phyloP scores from a whole-genome alignment of 2,113 vertebrate genomes.

The Percopsis transmontana region DNA sequence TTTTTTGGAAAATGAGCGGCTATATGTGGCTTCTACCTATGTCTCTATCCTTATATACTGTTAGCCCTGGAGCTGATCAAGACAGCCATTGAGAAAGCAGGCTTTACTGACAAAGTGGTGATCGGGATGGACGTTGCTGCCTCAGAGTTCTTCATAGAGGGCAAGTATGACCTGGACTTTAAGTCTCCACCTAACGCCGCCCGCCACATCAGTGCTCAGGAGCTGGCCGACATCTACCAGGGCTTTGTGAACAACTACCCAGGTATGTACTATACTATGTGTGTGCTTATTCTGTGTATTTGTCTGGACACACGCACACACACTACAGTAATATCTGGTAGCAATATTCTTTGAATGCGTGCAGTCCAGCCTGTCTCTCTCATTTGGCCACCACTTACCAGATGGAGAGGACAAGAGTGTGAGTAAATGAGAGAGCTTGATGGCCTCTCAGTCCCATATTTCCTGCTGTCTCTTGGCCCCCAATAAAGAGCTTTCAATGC shows the following conservation, averaged over 20 bases:
- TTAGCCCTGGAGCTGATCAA: slow-evolving; percentile 90
- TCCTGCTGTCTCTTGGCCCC: slow-evolving; percentile 22
- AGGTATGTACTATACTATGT: slow-evolving; percentile 73
- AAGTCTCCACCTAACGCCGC: slow-evolving; percentile 88
- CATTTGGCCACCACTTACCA: slow-evolving; percentile 11
- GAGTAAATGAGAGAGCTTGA: slow-evolving; percentile 14
- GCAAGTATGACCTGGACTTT: slow-evolving; percentile 93
- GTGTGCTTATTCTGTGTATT: neutral
- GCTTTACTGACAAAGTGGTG: slow-evolving; percentile 93
- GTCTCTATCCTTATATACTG: neutral
- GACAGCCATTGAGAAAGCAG: slow-evolving; percentile 90
- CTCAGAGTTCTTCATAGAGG: slow-evolving; percentile 89
- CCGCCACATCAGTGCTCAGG: slow-evolving; percentile 87
- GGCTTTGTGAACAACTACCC: slow-evolving; percentile 92
- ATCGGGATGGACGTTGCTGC: slow-evolving; percentile 94
- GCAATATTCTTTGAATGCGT: too few relatives aligned
- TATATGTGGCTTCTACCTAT: neutral
- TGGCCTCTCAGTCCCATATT: slow-evolving; percentile 6
- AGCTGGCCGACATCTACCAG: slow-evolving; percentile 88
- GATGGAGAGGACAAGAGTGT: neutral
- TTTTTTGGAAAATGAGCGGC: neutral
- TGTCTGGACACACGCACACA: neutral
- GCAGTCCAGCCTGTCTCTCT: slow-evolving; percentile 4
- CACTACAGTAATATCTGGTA: too few relatives aligned
- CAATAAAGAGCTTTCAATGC: slow-evolving; percentile 62